A percentile compares a stretch with the other conserved stretches of the same genome.
phyloP scores from a whole-genome alignment of 1,140 invertebrate genomes.

The Helicoverpa zea region DNA sequence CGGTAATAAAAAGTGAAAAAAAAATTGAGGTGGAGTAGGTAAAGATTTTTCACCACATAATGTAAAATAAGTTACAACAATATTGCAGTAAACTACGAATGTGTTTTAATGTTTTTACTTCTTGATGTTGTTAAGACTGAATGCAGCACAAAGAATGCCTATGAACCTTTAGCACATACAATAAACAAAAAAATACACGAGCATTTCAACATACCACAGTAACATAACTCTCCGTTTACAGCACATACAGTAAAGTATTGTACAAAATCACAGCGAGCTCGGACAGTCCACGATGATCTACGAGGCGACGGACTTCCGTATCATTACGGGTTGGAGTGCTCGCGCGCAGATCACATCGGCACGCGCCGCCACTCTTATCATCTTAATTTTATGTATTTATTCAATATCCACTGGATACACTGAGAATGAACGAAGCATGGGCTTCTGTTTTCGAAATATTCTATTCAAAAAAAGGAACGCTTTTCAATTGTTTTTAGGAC shows the following conservation, averaged over 20 bases:
- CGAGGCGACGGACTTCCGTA: constrained; percentile 59
- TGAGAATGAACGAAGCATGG: constrained; percentile 8
- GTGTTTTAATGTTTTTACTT: too few species aligned
- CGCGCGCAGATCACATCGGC: constrained; percentile 56
- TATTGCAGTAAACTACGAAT: too few species aligned
- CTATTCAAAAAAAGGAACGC: neutral
- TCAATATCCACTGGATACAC: constrained; percentile 31
- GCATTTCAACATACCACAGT: neutral
- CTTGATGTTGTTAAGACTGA: neutral
- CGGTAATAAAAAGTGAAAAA: neutral
- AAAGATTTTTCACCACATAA: neutral
- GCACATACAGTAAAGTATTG: constrained; percentile 5
- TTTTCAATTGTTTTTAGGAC: too few species aligned
- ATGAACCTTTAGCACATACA: neutral
- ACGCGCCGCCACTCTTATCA: constrained; percentile 49
- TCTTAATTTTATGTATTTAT: constrained; percentile 51
- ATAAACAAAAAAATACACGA: neutral
- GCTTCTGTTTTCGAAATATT: neutral
- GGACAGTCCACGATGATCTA: constrained; percentile 57
- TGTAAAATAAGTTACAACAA: neutral
- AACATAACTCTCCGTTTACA: neutral
- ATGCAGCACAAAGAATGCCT: neutral
- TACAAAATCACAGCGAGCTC: constrained; percentile 9
- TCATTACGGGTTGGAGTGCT: constrained; percentile 57
- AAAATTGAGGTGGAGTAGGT: neutral